Base-by-base conservation (phyloP, 1,140 invertebrate species). In the Drosophila rhopaloa region DNA sequence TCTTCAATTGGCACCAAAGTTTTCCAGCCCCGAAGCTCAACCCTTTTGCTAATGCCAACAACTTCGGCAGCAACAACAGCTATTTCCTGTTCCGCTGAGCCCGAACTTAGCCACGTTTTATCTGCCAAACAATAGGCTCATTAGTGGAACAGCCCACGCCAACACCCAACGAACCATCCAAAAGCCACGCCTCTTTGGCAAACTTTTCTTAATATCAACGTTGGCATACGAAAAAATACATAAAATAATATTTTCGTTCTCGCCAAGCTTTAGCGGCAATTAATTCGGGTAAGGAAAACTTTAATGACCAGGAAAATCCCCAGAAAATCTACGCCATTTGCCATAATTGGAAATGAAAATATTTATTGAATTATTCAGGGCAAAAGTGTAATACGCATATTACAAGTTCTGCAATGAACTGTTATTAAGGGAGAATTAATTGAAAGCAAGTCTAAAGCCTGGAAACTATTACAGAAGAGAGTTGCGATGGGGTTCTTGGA, bases 181-280 rank as follows among this genome's bases (percentile, higher is more conserved):
- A 19, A 46, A 4, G 44, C 41, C 43, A 44, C 65, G 59, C 47
- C 54, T 47, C 51, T 57, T 51, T 19, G 58, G 59, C 54, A 83
- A 86, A 86, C 79, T 86, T 86, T 88, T 88, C 80, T 72, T 81
- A 88, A 80, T 88, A 89, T 83, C 61, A 60, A 46, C 66, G 61
- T n/a, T 32, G 40, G 24, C 48, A 11, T 41, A 50, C 46, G n/a
- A 47, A 40, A 70, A 53, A 46, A 66, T 54, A 80, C 77, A 89
- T 80, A 89, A 88, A 88, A 88, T 89, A 89, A 88, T 89, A 88
- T 89, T 88, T 89, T 89, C 79, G 84, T 88, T 89, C 76, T 37
- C 59, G 13, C 27, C 35, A 57, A 88, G 72, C 70, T 89, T 84
- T 60, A 53, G 47, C 48, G 61, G 76, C 76, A 88, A 89, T 88